These are phyloP conservation scores for Lutjanus erythropterus DNA, from an alignment of 2,113 vertebrate genomes.

Conservation along the genomic window DNA sequence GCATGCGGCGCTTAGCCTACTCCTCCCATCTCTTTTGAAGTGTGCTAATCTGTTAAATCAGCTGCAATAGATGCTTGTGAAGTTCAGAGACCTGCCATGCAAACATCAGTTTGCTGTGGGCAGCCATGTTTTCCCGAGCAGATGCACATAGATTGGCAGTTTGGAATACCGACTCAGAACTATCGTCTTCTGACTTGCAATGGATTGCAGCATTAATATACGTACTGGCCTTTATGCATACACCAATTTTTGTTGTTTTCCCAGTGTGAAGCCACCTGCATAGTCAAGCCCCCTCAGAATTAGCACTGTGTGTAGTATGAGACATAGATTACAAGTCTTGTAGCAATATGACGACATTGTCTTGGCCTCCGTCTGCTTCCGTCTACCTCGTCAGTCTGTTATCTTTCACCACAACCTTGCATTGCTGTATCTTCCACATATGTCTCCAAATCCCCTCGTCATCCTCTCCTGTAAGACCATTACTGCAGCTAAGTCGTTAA, in stretches of 20 bases:
- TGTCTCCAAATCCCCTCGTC: conserved; percentile 28
- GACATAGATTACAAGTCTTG: neutral
- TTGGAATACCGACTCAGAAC: too few species aligned
- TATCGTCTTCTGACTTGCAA: too few species aligned
- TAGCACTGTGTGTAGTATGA: neutral
- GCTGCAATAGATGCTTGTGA: too few species aligned
- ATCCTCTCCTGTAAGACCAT: conserved; percentile 37
- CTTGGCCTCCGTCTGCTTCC: neutral
- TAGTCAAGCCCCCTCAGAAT: neutral
- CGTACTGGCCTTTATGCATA: too few species aligned
- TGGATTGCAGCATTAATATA: too few species aligned
- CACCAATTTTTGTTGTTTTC: neutral
- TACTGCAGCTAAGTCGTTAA: conserved; percentile 41
- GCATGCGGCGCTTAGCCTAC: too few species aligned
- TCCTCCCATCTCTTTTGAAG: too few species aligned
- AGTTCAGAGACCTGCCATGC: too few species aligned
- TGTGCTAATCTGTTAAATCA: too few species aligned
- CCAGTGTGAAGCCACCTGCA: neutral
- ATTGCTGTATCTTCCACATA: neutral
- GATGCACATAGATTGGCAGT: too few species aligned
- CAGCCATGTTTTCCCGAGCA: too few species aligned
- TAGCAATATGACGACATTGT: neutral
- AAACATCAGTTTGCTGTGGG: too few species aligned
- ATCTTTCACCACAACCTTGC: conserved; percentile 9
- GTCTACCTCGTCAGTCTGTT: neutral